A percentile compares a stretch with the other conserved stretches of the same genome.
phyloP scores from a whole-genome alignment of 2,113 vertebrate genomes.

The Romanogobio albipinnatus region DNA sequence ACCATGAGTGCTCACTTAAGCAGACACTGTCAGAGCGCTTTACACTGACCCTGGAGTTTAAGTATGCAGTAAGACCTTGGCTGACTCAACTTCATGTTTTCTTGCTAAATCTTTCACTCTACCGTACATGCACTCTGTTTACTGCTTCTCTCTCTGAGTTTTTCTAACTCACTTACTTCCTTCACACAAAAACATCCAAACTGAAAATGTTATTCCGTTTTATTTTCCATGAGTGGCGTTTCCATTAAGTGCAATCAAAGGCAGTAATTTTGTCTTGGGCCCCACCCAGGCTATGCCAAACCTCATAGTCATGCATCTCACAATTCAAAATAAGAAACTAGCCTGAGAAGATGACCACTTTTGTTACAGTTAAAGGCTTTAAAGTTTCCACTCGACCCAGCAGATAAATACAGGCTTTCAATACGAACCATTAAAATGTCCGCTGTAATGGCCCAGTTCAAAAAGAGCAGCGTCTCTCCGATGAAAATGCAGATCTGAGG shows the following conservation, averaged over 20 bases:
- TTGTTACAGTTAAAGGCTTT: constrained; percentile 47
- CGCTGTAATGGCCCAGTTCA: constrained; percentile 99
- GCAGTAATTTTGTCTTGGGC: constrained; percentile 51
- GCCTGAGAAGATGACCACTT: constrained; percentile 37
- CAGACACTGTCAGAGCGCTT: constrained; percentile 50
- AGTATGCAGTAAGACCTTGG: constrained; percentile 18
- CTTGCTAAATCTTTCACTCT: constrained; percentile 36
- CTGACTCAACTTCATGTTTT: constrained; percentile 22
- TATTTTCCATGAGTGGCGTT: constrained; percentile 47
- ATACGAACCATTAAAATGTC: constrained; percentile 96
- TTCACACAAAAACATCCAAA: constrained; percentile 50
- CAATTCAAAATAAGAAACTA: constrained; percentile 49
- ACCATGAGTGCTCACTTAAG: constrained; percentile 46
- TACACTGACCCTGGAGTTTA: constrained; percentile 27
- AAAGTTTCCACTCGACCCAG: constrained; percentile 44
- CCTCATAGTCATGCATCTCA: constrained; percentile 42
- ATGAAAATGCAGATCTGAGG: constrained; percentile 94
- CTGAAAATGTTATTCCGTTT: constrained; percentile 41
- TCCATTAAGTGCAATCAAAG: constrained; percentile 52
- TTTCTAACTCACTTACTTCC: constrained; percentile 25
- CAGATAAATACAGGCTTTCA: constrained; percentile 61
- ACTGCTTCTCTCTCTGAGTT: not conserved
- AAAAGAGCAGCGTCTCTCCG: constrained; percentile 95
- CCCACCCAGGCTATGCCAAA: constrained; percentile 45
- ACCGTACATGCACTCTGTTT: not conserved